Evolutionary conservation across 2,113 vertebrate genomes (phyloP).

Genomic region (Pimephales promelas): DNA sequence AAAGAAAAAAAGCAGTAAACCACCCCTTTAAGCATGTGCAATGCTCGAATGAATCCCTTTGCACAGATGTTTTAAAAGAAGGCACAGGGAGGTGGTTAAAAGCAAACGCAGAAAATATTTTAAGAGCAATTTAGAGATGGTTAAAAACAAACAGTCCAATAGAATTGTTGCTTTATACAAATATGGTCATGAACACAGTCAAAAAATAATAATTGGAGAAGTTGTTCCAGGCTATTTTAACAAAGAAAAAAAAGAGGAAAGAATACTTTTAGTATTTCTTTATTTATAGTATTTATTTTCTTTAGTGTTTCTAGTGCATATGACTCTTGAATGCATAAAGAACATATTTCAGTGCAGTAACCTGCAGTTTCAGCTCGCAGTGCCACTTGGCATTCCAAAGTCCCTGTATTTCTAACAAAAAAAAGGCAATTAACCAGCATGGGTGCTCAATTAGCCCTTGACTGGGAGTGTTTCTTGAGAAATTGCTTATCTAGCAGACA

Average conservation of each 20-base stretch:
- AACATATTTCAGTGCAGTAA: neutral
- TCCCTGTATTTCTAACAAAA: no score
- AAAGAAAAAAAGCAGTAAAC: no score
- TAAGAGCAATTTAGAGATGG: neutral
- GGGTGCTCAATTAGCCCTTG: conserved; percentile 53
- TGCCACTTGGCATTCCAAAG: no score
- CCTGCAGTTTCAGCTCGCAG: conserved; percentile 4
- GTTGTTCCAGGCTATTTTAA: neutral
- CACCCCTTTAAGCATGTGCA: neutral
- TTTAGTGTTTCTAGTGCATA: neutral
- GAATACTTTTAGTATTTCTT: no score
- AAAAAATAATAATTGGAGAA: conserved; percentile 22
- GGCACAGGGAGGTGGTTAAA: neutral
- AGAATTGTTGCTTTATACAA: neutral
- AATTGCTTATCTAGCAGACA: conserved; percentile 55
- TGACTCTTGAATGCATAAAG: neutral
- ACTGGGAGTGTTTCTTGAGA: conserved; percentile 47
- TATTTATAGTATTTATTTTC: no score
- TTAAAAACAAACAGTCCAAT: neutral
- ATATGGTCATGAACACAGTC: neutral
- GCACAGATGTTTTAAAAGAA: neutral
- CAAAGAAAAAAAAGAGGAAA: neutral
- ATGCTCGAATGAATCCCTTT: neutral
- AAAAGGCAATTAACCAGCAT: conserved; percentile 41
- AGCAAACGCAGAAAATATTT: neutral